Percentiles rank a stretch among this genome's conserved stretches.
phyloP scores from a whole-genome alignment of 2,113 vertebrate genomes.

The Amphiprion percula region DNA sequence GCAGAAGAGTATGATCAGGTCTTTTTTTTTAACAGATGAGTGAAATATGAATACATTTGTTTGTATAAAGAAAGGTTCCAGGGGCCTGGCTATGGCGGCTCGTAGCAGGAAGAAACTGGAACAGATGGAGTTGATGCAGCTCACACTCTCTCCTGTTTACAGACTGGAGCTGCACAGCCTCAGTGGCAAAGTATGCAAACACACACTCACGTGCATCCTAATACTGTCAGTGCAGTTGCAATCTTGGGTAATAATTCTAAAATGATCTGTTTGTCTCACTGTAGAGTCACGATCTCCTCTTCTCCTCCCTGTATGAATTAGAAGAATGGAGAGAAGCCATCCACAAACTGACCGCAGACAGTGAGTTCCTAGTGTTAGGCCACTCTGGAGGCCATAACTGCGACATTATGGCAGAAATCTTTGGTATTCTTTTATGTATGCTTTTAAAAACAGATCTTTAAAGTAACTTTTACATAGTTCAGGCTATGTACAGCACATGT shows the following conservation, averaged over 20 bases:
- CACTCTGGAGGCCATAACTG: no score
- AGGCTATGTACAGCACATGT: no score
- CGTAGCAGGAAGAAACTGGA: slow-evolving; percentile 79
- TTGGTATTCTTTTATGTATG: no score
- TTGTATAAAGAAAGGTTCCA: slow-evolving; percentile 66
- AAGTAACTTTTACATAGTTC: no score
- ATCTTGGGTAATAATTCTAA: neutral
- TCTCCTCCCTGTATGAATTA: slow-evolving; percentile 79
- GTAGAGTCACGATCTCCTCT: slow-evolving; percentile 80
- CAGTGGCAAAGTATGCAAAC: slow-evolving; percentile 74
- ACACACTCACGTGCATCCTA: neutral
- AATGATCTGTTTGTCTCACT: neutral
- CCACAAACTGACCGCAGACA: slow-evolving; percentile 73
- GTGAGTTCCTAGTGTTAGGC: slow-evolving; percentile 67
- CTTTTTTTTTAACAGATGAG: neutral
- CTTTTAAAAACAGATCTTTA: no score
- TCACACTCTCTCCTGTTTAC: slow-evolving; percentile 70
- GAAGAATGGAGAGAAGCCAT: slow-evolving; percentile 83
- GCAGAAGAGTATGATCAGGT: neutral
- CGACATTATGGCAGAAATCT: no score
- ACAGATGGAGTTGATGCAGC: slow-evolving; percentile 81
- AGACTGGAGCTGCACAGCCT: slow-evolving; percentile 82
- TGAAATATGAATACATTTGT: slow-evolving; percentile 27
- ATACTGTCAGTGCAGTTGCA: neutral
- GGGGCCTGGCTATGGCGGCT: slow-evolving; percentile 1